Evolutionary conservation across 2,113 vertebrate species (phyloP).

Genomic region (Thunnus maccoyii): DNA sequence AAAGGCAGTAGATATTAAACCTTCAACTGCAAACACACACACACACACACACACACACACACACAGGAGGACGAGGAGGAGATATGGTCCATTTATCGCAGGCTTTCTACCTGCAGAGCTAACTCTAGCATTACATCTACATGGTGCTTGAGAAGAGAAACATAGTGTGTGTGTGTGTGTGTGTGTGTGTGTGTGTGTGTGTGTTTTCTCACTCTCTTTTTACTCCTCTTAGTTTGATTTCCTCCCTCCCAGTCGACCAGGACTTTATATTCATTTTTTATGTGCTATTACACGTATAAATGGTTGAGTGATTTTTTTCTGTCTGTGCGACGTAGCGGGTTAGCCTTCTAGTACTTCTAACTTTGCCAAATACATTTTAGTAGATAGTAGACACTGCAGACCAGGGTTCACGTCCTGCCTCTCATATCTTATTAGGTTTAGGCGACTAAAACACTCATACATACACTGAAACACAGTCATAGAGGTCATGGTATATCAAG

Average conservation of each 20-base stretch:
- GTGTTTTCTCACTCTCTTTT: conserved; percentile 11
- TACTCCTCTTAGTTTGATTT: background rate
- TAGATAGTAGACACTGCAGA: no score
- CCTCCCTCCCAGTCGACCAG: background rate
- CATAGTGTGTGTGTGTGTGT: background rate
- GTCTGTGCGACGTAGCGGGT: no score
- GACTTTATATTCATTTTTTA: background rate
- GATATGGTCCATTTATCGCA: conserved; percentile 54
- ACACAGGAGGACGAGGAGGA: conserved; percentile 41
- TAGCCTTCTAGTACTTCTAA: no score
- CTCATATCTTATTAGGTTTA: no score
- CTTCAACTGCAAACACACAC: conserved; percentile 34
- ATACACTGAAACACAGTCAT: no score
- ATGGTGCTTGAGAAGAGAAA: conserved; percentile 35
- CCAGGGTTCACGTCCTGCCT: no score
- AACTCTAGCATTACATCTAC: conserved; percentile 49
- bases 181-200: conserved; percentile 7
- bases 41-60: background rate
- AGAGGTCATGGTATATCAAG: no score
- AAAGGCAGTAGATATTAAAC: conserved; percentile 20
- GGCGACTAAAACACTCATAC: no score
- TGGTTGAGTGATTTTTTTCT: no score
- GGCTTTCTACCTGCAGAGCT: conserved; percentile 45
- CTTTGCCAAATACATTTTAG: no score
- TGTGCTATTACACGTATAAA: no score